These are phyloP conservation scores for Centropristis striata DNA, from an alignment of 2,113 vertebrate genomes.

Conservation along the genomic window DNA sequence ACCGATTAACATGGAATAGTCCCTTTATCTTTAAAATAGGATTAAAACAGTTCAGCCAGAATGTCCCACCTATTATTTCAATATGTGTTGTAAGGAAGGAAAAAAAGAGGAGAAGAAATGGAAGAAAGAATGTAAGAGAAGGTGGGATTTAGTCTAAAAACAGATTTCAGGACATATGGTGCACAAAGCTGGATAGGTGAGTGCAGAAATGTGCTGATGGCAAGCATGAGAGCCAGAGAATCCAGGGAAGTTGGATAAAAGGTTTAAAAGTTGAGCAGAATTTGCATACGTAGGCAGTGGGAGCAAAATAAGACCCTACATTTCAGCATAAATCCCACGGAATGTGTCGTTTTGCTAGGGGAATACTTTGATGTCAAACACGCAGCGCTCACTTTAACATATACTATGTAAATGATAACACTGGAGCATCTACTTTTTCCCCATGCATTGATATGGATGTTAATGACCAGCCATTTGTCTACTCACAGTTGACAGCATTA, in stretches of 20 bases:
- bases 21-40: not conserved
- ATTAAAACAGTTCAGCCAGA: not conserved
- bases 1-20: not conserved
- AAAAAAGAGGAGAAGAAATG: not conserved
- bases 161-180: slow-evolving; percentile 49
- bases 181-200: slow-evolving; percentile 56
- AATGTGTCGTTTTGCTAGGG: slow-evolving; percentile 54
- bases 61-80: not conserved
- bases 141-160: slow-evolving; percentile 2
- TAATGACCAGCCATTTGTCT: slow-evolving; percentile 76
- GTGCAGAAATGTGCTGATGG: slow-evolving; percentile 62
- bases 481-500: slow-evolving; percentile 72
- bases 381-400: slow-evolving; percentile 56
- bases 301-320: slow-evolving; percentile 60
- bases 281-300: slow-evolving; percentile 66
- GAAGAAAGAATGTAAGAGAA: not conserved
- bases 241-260: slow-evolving; percentile 68
- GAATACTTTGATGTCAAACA: slow-evolving; percentile 75
- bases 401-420: slow-evolving; percentile 71
- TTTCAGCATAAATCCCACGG: slow-evolving; percentile 67
- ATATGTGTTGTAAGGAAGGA: not conserved
- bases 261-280: slow-evolving; percentile 66
- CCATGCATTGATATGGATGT: slow-evolving; percentile 52
- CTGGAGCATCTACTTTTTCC: slow-evolving; percentile 31
- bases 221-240: slow-evolving; percentile 46